These are phyloP conservation scores for Amblyteles armatorius DNA, from an alignment of 2,888 invertebrate genomes.

Conservation along the genomic window DNA sequence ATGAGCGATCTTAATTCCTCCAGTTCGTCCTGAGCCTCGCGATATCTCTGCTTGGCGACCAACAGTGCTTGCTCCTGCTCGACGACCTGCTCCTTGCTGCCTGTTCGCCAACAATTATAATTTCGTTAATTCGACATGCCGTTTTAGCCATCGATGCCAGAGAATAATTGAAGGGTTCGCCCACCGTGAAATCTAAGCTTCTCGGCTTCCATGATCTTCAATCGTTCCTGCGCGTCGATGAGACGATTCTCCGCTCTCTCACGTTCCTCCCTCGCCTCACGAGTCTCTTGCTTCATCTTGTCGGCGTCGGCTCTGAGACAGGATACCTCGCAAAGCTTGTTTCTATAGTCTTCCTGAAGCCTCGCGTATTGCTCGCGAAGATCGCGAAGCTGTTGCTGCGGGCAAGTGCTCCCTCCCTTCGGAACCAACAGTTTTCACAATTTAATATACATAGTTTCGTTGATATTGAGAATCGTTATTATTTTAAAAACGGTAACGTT, in stretches of 20 bases:
- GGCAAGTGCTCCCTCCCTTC: slow-evolving; percentile 77
- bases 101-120: slow-evolving; percentile 72
- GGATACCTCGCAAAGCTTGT: slow-evolving; percentile 89
- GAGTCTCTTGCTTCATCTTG: slow-evolving; percentile 84
- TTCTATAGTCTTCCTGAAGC: slow-evolving; percentile 89
- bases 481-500: slow-evolving; percentile 49
- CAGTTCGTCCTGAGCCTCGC: slow-evolving; percentile 87
- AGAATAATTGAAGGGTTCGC: not conserved
- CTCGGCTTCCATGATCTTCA: slow-evolving; percentile 83
- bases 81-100: slow-evolving; percentile 88
- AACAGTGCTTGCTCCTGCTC: slow-evolving; percentile 87
- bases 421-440: not conserved
- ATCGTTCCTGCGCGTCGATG: slow-evolving; percentile 86
- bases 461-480: not conserved
- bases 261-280: slow-evolving; percentile 84
- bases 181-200: slow-evolving; percentile 81
- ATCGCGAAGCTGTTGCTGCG: slow-evolving; percentile 87
- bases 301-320: slow-evolving; percentile 86
- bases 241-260: slow-evolving; percentile 87
- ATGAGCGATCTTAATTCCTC: slow-evolving; percentile 87
- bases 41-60: slow-evolving; percentile 86
- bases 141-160: not conserved
- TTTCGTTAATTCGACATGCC: not conserved
- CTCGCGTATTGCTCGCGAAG: slow-evolving; percentile 87
- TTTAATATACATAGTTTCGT: not conserved